These are phyloP conservation scores for Agrotis puta DNA, from an alignment of 2,888 invertebrate species.

Conservation along the genomic window DNA sequence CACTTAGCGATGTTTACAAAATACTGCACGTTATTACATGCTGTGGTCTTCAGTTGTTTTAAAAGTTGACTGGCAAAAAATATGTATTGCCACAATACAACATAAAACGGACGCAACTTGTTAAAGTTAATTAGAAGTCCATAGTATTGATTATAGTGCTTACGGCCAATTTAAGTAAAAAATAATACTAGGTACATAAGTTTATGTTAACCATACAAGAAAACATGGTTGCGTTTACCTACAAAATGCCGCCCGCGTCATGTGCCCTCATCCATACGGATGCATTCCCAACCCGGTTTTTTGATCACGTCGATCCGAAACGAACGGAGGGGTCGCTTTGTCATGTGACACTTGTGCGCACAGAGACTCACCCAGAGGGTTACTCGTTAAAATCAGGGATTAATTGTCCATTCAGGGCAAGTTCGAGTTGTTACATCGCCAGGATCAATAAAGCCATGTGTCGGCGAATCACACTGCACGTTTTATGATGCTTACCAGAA, in stretches of 20 bases:
- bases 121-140: slow-evolving; percentile 2
- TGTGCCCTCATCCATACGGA: slow-evolving; percentile 80
- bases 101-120: background rate
- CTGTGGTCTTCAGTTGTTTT: slow-evolving; percentile 35
- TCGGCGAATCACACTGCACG: slow-evolving; percentile 27
- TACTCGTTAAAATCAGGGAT: slow-evolving; percentile 84
- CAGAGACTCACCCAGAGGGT: slow-evolving; percentile 83
- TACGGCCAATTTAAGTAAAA: background rate
- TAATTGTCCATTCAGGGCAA: slow-evolving; percentile 82
- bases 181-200: background rate
- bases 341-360: slow-evolving; percentile 89
- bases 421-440: slow-evolving; percentile 59
- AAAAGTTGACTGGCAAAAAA: slow-evolving; percentile 39
- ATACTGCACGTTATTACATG: slow-evolving; percentile 57
- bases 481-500: slow-evolving; percentile 4
- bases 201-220: slow-evolving; percentile 15
- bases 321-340: slow-evolving; percentile 86
- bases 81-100: slow-evolving; percentile 3
- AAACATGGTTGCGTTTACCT: slow-evolving; percentile 42
- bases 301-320: slow-evolving; percentile 85
- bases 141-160: slow-evolving; percentile 6
- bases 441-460: slow-evolving; percentile 64
- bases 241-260: slow-evolving; percentile 57
- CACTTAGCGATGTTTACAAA: slow-evolving; percentile 59
- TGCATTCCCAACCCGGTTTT: slow-evolving; percentile 87